Evolutionary conservation across 1,140 invertebrate species (phyloP).

Genomic region (Scaptomyza graminum): DNA sequence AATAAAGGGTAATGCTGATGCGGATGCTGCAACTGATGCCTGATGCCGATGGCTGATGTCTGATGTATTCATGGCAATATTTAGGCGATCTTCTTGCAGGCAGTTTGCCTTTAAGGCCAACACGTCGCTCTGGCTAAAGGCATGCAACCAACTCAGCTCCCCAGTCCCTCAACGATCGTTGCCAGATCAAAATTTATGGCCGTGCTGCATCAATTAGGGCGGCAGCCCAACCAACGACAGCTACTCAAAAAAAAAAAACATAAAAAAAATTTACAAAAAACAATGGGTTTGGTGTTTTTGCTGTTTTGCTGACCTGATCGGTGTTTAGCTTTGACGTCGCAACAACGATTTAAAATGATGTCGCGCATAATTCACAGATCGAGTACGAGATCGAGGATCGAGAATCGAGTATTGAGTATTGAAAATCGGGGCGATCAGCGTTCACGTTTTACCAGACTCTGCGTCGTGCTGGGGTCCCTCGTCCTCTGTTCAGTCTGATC

Average conservation of each 20-base stretch:
- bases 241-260: slow-evolving; percentile 47
- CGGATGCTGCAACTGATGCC: slow-evolving; percentile 12
- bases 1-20: slow-evolving; percentile 45
- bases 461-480: slow-evolving; percentile 61
- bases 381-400: slow-evolving; percentile 38
- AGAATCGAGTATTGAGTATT: slow-evolving; percentile 23
- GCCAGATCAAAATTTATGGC: slow-evolving; percentile 68
- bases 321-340: slow-evolving; percentile 79
- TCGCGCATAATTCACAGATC: slow-evolving; percentile 80
- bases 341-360: slow-evolving; percentile 82
- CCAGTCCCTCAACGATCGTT: slow-evolving; percentile 41
- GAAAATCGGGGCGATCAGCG: slow-evolving; percentile 18
- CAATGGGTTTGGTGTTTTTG: slow-evolving; percentile 44
- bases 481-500: neutral
- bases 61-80: slow-evolving; percentile 72
- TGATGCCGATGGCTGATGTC: slow-evolving; percentile 17
- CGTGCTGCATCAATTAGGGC: slow-evolving; percentile 79
- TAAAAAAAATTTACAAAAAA: neutral
- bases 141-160: slow-evolving; percentile 3
- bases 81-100: slow-evolving; percentile 37
- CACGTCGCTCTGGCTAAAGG: slow-evolving; percentile 37
- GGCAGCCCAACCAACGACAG: slow-evolving; percentile 45
- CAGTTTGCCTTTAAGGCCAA: slow-evolving; percentile 47
- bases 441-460: slow-evolving; percentile 68
- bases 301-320: slow-evolving; percentile 66